Evolutionary conservation across 2,113 vertebrate species (phyloP).

Genomic region (Arenaria interpres): DNA sequence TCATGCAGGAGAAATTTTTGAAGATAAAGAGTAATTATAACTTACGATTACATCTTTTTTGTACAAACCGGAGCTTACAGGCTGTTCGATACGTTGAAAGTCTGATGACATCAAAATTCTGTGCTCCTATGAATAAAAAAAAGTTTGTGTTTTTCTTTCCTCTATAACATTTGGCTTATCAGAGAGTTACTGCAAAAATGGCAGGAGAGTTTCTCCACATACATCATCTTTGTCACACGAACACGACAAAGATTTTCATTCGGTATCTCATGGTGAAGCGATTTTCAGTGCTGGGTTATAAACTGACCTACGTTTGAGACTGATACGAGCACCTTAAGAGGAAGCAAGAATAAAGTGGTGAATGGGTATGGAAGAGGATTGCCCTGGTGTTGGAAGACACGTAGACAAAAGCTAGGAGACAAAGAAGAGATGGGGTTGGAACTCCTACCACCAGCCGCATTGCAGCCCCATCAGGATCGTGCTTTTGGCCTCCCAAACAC

Average conservation of each 20-base stretch:
- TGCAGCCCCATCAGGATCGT: background rate
- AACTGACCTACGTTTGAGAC: background rate
- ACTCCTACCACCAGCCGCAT: background rate
- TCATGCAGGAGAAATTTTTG: background rate
- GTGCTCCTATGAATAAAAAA: constrained; percentile 81
- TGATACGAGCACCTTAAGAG: fast-evolving
- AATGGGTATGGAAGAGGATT: background rate
- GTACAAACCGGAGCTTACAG: constrained; percentile 96
- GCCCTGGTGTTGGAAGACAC: background rate
- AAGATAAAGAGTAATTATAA: background rate
- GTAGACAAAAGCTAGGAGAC: background rate
- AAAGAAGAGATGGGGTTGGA: background rate
- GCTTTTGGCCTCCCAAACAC: background rate
- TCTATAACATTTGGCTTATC: background rate
- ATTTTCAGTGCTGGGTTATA: background rate
- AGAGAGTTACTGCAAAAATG: background rate
- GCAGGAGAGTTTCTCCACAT: background rate
- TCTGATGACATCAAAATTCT: constrained; percentile 97
- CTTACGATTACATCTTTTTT: constrained; percentile 98
- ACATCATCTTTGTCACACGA: background rate
- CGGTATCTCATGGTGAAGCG: background rate
- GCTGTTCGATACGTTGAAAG: constrained; percentile 96
- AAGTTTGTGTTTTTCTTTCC: background rate
- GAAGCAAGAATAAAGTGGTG: background rate
- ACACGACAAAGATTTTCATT: background rate